Evolutionary conservation across 2,888 invertebrate species (phyloP).

Genomic region (Bombylius major): DNA sequence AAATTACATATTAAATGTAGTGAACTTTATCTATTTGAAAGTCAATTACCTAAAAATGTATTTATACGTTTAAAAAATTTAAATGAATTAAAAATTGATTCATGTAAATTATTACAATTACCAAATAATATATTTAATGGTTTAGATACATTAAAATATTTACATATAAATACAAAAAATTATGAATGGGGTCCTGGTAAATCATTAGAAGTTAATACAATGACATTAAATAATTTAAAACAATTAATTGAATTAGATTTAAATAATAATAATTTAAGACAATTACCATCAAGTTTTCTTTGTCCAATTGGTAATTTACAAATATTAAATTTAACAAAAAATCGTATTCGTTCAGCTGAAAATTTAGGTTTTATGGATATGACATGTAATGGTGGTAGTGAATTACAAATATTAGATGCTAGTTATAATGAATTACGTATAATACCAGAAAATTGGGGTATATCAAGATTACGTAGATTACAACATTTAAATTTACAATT

Average conservation of each 20-base stretch:
- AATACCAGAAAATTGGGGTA: slow-evolving; percentile 59
- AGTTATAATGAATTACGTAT: slow-evolving; percentile 67
- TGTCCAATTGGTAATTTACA: slow-evolving; percentile 70
- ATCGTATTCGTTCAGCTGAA: slow-evolving; percentile 66
- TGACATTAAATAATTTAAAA: slow-evolving; percentile 61
- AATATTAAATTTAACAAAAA: slow-evolving; percentile 70
- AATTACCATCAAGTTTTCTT: slow-evolving; percentile 63
- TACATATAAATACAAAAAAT: slow-evolving; percentile 68
- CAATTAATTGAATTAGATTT: slow-evolving; percentile 71
- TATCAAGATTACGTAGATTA: slow-evolving; percentile 62
- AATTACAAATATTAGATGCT: slow-evolving; percentile 64
- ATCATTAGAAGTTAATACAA: slow-evolving; percentile 58
- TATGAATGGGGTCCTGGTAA: slow-evolving; percentile 65
- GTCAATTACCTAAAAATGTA: slow-evolving; percentile 58
- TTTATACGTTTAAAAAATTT: slow-evolving; percentile 58
- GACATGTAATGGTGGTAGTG: slow-evolving; percentile 51
- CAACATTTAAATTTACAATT: slow-evolving; percentile 69
- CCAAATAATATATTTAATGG: slow-evolving; percentile 66
- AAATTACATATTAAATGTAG: slow-evolving; percentile 65
- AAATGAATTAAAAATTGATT: slow-evolving; percentile 59
- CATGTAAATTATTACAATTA: slow-evolving; percentile 67
- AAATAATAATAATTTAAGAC: slow-evolving; percentile 70
- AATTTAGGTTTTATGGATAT: slow-evolving; percentile 54
- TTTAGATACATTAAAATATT: slow-evolving; percentile 49
- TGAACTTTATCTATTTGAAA: slow-evolving; percentile 68